Evolutionary conservation across 53 echinoderm and acorn worm genomes (phyloP), one percentile per base, ranked within the genome.

Genomic region (Mesocentrotus franciscanus): DNA sequence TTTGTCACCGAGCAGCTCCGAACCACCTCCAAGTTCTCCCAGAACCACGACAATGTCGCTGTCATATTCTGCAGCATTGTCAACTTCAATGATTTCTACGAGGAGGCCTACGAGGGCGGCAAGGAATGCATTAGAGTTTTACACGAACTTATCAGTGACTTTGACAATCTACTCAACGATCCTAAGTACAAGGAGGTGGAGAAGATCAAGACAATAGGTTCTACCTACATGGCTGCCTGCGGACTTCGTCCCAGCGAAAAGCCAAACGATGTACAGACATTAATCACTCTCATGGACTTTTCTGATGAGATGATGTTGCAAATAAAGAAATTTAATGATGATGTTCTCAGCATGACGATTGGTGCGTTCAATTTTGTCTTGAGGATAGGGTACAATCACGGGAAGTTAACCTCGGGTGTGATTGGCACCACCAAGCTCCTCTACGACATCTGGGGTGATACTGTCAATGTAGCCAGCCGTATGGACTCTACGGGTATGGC

Each of bases 401-500:
- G 99, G n/a, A 95, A 95, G 93, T 93, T 99, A 4, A 99, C 98
- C 27, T 98, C 99, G 0, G 99, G 99, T 20, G 99, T 99, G 42
- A 99, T 99, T 20, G 99, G 99, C 89, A 99, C 99, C 71, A 99
- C 99, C 24, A 99, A 99, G 96, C 97, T 98, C 70, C 96, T 99
- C 30, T 99, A 99, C 55, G 99, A 99, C 96, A 99, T 99, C 87
- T 99, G 99, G 99, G 99, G 99, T 2, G 99, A 99, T 93, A 98
- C 99, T 3, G 99, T 99, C 85, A 99, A 99, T 90, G 98, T 99
- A 14, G 99, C 99, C 26, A 99, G 99, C 74, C 97, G 99, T 9
- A 99, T 99, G 99, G 98, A 99, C 89, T 99, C 99, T 16, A 99
- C 99, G 1, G 99, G 99, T 70, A 95, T 97, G 81, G 96, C 99